A percentile compares a stretch with the other conserved stretches of the same genome.
phyloP scores from a whole-genome alignment of 2,113 vertebrate genomes.

The Piprites chloris region DNA sequence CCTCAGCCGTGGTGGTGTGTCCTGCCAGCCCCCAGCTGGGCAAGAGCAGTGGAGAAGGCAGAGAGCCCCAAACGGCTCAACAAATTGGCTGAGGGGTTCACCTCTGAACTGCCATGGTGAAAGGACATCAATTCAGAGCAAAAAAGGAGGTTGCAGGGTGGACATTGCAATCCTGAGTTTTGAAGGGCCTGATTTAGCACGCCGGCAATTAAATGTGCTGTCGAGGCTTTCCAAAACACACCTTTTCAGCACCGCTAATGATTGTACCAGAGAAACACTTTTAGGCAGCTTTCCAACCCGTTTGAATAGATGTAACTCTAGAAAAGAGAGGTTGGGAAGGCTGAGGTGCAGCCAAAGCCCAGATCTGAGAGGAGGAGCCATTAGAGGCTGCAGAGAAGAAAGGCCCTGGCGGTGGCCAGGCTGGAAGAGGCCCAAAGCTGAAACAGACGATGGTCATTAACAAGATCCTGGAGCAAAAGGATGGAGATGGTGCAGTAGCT shows the following conservation, averaged over 20 bases:
- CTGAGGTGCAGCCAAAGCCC: background rate
- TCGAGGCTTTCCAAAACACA: background rate
- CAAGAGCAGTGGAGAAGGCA: background rate
- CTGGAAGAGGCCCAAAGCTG: background rate
- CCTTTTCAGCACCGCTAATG: fast-evolving
- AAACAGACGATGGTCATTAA: fast-evolving
- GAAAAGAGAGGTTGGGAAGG: background rate
- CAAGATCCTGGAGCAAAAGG: fast-evolving
- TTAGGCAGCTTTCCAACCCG: background rate
- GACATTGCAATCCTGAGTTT: fast-evolving
- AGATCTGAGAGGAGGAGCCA: background rate
- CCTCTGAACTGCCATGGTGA: background rate
- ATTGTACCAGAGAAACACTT: background rate
- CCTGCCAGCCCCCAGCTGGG: background rate
- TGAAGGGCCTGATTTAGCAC: background rate
- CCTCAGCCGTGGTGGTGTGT: fast-evolving
- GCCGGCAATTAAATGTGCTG: background rate
- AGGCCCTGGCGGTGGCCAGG: background rate
- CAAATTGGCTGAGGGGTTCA: too few relatives aligned
- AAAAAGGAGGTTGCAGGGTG: background rate
- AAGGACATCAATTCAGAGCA: background rate
- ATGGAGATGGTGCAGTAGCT: background rate
- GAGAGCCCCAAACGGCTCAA: fast-evolving
- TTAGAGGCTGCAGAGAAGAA: background rate
- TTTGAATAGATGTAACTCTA: background rate